Conservation (phyloP, 2,113 vertebrate genomes). For the Antennarius striatus region DNA sequence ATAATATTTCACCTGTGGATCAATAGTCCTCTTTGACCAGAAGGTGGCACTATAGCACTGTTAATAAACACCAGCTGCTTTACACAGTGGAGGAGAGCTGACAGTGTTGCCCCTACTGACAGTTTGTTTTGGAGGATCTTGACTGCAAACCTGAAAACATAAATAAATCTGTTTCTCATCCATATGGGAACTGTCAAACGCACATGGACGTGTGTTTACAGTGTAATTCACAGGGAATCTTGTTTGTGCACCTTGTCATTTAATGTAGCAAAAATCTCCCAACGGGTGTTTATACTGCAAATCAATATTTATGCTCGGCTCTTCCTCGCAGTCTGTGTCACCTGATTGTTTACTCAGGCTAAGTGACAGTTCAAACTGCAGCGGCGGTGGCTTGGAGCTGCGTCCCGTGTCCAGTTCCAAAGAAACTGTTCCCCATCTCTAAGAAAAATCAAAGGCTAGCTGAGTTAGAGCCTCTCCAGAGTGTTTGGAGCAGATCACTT, state of each 20-base stretch:
- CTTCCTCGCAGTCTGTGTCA: constrained; percentile 29
- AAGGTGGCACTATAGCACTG: constrained; percentile 51
- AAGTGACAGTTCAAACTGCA: constrained; percentile 39
- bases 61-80: constrained; percentile 3
- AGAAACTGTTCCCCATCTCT: constrained; percentile 43
- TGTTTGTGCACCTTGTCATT: constrained; percentile 21
- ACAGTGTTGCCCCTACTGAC: constrained; percentile 24
- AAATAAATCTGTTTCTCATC: neutral
- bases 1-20: too few species aligned
- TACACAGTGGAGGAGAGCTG: neutral
- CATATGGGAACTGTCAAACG: neutral
- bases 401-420: constrained; percentile 31
- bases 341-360: constrained; percentile 40
- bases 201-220: neutral
- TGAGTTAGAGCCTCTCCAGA: constrained; percentile 65
- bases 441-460: constrained; percentile 61
- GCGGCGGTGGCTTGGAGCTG: constrained; percentile 22
- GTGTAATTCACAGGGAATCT: neutral
- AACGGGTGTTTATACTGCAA: constrained; percentile 18
- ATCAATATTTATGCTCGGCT: constrained; percentile 19
- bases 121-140: constrained; percentile 13
- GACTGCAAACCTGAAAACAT: constrained; percentile 3
- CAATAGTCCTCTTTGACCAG: constrained; percentile 21
- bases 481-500: constrained; percentile 76
- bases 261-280: constrained; percentile 26